These are phyloP conservation scores for Linepithema humile DNA, from an alignment of 1,140 invertebrate genomes.

Conservation along the genomic window DNA sequence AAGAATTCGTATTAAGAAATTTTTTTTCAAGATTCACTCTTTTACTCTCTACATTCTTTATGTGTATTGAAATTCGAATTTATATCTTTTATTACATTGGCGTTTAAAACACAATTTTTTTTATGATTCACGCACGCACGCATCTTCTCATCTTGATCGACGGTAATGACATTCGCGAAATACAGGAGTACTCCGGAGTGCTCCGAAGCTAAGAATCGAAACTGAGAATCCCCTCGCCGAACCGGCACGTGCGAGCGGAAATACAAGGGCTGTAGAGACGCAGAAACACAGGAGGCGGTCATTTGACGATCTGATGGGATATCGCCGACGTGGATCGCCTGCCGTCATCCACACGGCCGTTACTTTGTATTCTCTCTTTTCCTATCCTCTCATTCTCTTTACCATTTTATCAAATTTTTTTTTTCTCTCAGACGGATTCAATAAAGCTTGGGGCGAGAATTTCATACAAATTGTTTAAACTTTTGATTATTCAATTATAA, in stretches of 20 bases:
- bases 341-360: slow-evolving; percentile 34
- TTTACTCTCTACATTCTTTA: background rate
- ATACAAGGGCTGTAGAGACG: slow-evolving; percentile 71
- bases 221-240: slow-evolving; percentile 26
- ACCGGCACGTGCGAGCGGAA: slow-evolving; percentile 81
- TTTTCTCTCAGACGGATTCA: slow-evolving; percentile 10
- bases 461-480: slow-evolving; percentile 3
- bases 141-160: background rate
- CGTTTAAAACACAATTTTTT: no score
- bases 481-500: background rate
- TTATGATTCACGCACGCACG: no score
- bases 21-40: background rate
- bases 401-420: no score
- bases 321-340: slow-evolving; percentile 62
- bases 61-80: background rate
- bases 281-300: slow-evolving; percentile 79
- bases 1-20: background rate
- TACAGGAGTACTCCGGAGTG: background rate
- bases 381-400: background rate
- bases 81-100: background rate
- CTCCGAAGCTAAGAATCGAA: slow-evolving; percentile 11
- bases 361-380: background rate
- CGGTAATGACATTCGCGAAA: slow-evolving; percentile 30
- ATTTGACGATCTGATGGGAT: slow-evolving; percentile 80
- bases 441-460: slow-evolving; percentile 4